A percentile compares a stretch with the other conserved stretches of the same genome.
These are phyloP conservation scores for Drosophila triauraria DNA, from an alignment of 1,140 invertebrate genomes.

Conservation along the genomic window DNA sequence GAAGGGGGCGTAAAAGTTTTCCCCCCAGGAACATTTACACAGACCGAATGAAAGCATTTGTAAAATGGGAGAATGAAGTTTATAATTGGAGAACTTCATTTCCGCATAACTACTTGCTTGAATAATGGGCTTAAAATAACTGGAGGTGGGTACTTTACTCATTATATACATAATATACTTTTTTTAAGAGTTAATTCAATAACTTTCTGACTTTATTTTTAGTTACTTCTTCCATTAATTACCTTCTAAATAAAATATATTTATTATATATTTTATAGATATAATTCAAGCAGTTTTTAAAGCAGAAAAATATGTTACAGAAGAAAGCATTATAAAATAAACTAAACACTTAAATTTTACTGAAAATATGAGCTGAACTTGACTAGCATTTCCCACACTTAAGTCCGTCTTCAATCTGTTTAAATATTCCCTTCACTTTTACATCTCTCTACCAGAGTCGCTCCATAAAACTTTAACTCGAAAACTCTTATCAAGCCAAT, in stretches of 20 bases:
- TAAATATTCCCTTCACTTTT: conserved; percentile 12
- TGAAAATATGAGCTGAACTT: not conserved
- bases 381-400: not conserved
- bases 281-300: too few species aligned
- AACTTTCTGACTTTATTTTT: not conserved
- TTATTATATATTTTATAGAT: too few species aligned
- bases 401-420: not conserved
- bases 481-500: conserved; percentile 38
- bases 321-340: too few species aligned
- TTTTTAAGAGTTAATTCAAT: not conserved
- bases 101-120: not conserved
- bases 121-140: not conserved
- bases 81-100: conserved; percentile 27
- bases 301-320: too few species aligned
- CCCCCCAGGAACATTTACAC: not conserved
- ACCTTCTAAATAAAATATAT: not conserved
- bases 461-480: conserved; percentile 41
- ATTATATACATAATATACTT: not conserved
- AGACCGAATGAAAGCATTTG: conserved; percentile 7
- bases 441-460: not conserved
- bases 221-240: not conserved
- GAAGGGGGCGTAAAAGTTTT: conserved; percentile 14
- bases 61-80: conserved; percentile 8
- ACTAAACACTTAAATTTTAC: not conserved
- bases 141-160: not conserved